Evolutionary conservation across 2,113 vertebrate genomes (phyloP).

Genomic region (Mus musculus): DNA sequence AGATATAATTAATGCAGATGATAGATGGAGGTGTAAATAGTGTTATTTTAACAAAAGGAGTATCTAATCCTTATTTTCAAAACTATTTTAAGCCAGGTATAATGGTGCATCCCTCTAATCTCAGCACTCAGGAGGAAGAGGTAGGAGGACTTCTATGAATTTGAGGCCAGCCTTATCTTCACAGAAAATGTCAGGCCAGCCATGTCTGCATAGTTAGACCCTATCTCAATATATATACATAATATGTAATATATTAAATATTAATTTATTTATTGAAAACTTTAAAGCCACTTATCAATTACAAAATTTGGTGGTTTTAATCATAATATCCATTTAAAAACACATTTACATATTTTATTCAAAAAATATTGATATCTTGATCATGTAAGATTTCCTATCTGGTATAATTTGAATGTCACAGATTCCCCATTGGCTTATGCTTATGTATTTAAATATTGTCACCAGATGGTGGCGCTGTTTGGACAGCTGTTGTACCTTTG

Average conservation of each 20-base stretch:
- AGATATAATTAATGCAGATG: background rate
- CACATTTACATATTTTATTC: background rate
- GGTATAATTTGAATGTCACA: background rate
- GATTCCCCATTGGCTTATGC: background rate
- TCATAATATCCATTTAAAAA: background rate
- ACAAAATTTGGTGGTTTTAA: background rate
- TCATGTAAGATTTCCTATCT: background rate
- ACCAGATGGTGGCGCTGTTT: background rate
- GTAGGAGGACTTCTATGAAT: background rate
- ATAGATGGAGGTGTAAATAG: background rate
- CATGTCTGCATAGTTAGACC: background rate
- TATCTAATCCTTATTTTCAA: background rate
- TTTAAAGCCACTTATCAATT: background rate
- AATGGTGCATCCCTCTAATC: background rate
- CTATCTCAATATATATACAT: background rate
- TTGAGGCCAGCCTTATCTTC: background rate
- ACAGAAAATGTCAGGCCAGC: background rate
- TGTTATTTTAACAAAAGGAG: background rate
- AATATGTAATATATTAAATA: too few species aligned
- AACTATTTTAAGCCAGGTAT: background rate
- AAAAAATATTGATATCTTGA: background rate
- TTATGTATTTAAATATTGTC: background rate
- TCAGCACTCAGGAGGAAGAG: background rate
- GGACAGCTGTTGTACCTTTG: background rate
- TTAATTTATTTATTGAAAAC: background rate